Base-by-base conservation (phyloP, 1,140 invertebrate species). In the Hylaeus volcanicus region DNA sequence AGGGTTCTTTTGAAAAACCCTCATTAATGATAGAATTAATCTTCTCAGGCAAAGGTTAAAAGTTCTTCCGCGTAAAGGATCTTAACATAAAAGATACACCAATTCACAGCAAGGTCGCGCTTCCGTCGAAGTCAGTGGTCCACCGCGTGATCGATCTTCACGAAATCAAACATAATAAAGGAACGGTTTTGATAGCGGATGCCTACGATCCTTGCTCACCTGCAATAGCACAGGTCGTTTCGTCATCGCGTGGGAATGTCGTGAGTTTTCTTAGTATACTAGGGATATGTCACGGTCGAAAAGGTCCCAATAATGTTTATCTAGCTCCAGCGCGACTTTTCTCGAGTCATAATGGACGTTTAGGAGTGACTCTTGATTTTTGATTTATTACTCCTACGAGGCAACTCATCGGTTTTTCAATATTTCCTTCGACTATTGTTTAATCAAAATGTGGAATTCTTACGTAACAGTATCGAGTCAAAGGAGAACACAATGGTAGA, bases 161-260 rank as follows among this genome's bases (percentile, higher is more conserved):
- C 75, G 72, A 51, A 76, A 48, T 48, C 56, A 73, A 80, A 51
- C 15, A 78, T n/a, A 71, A 84, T 78, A 73, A 87, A 56, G 48
- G 45, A 41, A 51, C 53, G 64, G 79, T 87, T 87, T 87, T 86
- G 85, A 78, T 87, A 87, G 82, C 82, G 79, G 81, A 86, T 83
- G 78, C 84, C 84, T 48, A 51, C 43, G 74, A 74, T 80, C 48
- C 74, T 58, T 53, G 26, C 82, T 82, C 85, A 86, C 85, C 86
- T 87, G 85, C 66, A 87, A 87, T 61, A 86, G 82, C 82, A 86
- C 43, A 78, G 77, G 37, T 78, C 70, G 78, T 84, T 78, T 68
- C 79, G 69, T 87, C 86, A 84, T 86, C 78, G 55, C 15, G n/a
- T 48, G 68, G 14, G 82, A 82, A 87, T 86, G 80, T 65, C 51